Evolutionary conservation across 2,797 vertebrate species (phyloP).

Genomic region (Ceryle rudis): DNA sequence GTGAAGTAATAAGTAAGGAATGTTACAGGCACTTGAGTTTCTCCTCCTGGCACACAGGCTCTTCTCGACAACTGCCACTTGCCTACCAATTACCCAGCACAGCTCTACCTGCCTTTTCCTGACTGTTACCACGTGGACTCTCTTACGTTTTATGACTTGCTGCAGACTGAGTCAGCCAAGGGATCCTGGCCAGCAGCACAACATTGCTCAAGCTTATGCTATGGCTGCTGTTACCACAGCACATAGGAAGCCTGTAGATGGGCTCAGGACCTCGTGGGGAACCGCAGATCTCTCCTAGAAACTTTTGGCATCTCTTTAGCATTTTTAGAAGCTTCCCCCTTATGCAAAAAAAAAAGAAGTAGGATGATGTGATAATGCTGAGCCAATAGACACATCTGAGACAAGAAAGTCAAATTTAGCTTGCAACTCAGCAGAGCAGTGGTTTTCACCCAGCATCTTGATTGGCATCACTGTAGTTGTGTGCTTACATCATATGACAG

Average conservation of each 20-base stretch:
- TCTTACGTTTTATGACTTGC: not conserved
- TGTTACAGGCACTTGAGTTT: not conserved
- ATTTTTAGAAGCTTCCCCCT: not conserved
- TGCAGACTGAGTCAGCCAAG: not conserved
- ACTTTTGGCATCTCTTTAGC: rapidly evolving
- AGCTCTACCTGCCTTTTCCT: not conserved
- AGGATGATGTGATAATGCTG: not conserved
- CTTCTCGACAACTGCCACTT: not conserved
- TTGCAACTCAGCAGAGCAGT: not conserved
- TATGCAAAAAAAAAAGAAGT: not conserved
- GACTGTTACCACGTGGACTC: not conserved
- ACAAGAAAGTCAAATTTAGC: constrained; percentile 13
- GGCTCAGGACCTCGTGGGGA: not conserved
- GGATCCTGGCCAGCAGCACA: not conserved
- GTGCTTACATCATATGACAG: not conserved
- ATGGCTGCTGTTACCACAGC: not conserved
- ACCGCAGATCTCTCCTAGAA: not conserved
- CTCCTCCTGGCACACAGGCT: not conserved
- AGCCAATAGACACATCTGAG: not conserved
- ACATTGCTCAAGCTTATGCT: not conserved
- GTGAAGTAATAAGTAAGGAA: constrained; percentile 5
- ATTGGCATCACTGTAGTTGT: not conserved
- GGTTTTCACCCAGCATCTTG: not conserved
- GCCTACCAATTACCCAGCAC: not conserved
- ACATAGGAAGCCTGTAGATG: not conserved